A percentile compares a stretch with the other conserved stretches of the same genome.
Evolutionary conservation across 2,113 vertebrate species (phyloP).

Genomic region (Chunga burmeisteri): DNA sequence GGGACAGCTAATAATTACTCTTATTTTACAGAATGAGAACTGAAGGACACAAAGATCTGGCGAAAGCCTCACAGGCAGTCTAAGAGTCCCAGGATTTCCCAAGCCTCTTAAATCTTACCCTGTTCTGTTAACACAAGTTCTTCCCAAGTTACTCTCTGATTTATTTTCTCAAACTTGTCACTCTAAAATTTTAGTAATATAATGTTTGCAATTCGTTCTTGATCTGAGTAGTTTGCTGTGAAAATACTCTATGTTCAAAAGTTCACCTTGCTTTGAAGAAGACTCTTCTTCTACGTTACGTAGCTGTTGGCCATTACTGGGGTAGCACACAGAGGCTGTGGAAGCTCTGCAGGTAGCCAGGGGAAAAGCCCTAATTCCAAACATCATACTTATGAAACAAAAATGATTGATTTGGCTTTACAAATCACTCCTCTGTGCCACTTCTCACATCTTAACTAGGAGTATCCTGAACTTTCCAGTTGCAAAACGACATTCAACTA

Average conservation of each 20-base stretch:
- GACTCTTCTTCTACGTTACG: neutral
- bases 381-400: neutral
- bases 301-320: neutral
- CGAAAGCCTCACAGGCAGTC: neutral
- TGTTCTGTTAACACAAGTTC: neutral
- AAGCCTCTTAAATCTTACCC: neutral
- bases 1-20: neutral
- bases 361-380: neutral
- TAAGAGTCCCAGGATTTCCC: neutral
- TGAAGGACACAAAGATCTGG: neutral
- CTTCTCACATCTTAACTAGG: slow-evolving; percentile 27
- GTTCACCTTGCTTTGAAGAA: neutral
- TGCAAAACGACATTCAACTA: neutral
- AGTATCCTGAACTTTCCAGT: neutral
- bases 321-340: neutral
- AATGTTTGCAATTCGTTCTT: neutral
- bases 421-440: neutral
- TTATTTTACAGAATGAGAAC: neutral
- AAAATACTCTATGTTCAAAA: neutral
- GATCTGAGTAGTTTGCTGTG: neutral
- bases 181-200: neutral
- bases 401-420: neutral
- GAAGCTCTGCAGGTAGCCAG: neutral
- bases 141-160: neutral
- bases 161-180: neutral